Percentiles rank a stretch among this genome's conserved stretches.
Conservation (phyloP, 2,888 invertebrate genomes). For the Onchidella celtica region DNA sequence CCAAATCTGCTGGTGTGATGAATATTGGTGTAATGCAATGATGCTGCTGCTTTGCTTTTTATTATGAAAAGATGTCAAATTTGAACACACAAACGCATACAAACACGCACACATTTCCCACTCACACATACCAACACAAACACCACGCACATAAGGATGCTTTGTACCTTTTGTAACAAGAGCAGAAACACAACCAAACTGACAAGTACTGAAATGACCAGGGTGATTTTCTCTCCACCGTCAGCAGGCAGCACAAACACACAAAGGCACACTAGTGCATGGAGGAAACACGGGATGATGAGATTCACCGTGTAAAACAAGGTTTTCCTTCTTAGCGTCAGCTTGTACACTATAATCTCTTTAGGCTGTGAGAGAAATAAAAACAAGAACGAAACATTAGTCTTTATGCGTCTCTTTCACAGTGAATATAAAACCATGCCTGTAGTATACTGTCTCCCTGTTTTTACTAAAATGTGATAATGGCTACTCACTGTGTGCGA, state of each 20-base stretch:
- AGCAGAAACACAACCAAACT: slow-evolving; percentile 99
- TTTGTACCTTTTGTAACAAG: slow-evolving; percentile 85
- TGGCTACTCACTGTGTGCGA: too few relatives aligned
- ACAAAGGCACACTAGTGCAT: slow-evolving; percentile 98
- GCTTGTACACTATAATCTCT: slow-evolving; percentile 91
- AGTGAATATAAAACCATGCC: too few relatives aligned
- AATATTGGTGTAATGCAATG: too few relatives aligned
- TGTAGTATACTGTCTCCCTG: too few relatives aligned
- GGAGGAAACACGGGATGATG: slow-evolving; percentile 98
- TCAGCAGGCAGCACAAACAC: slow-evolving; percentile 99
- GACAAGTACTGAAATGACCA: slow-evolving; percentile 98
- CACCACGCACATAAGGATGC: too few relatives aligned
- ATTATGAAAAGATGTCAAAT: too few relatives aligned
- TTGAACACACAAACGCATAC: too few relatives aligned
- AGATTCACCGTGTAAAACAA: slow-evolving; percentile 99
- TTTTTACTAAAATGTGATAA: too few relatives aligned
- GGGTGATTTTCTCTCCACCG: slow-evolving; percentile 93
- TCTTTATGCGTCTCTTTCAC: neutral
- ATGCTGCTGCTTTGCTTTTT: too few relatives aligned
- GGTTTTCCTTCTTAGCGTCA: slow-evolving; percentile 97
- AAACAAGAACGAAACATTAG: neutral
- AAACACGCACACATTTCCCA: too few relatives aligned
- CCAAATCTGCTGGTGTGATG: too few relatives aligned
- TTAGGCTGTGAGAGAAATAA: slow-evolving; percentile 55
- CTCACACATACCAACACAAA: too few relatives aligned